Conservation (phyloP, 2,888 invertebrate species). For the Diloba caeruleocephala region DNA sequence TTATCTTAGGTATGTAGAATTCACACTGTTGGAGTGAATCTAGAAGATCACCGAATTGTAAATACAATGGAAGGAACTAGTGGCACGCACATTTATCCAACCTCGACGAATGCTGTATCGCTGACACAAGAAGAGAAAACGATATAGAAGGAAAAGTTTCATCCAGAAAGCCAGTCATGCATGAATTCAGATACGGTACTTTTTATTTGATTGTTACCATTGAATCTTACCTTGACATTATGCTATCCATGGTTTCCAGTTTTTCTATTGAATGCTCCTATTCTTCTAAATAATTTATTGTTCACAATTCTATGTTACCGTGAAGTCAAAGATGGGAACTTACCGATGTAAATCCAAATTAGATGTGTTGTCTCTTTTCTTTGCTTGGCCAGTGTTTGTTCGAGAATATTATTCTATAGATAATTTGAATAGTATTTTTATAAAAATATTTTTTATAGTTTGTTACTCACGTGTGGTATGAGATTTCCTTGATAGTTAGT, state of each 20-base stretch:
- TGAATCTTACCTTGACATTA: conserved; percentile 31
- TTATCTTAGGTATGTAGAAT: too few species aligned
- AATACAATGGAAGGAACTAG: conserved; percentile 33
- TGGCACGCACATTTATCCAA: too few species aligned
- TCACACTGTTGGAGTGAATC: too few species aligned
- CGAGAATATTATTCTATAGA: too few species aligned
- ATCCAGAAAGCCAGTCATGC: neutral
- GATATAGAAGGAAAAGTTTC: neutral
- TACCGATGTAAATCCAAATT: too few species aligned
- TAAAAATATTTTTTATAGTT: too few species aligned
- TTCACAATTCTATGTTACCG: conserved; percentile 23
- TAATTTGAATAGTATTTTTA: too few species aligned
- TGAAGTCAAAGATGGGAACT: conserved; percentile 21
- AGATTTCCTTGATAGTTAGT: too few species aligned
- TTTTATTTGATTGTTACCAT: neutral
- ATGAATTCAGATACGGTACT: neutral
- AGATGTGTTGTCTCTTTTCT: too few species aligned
- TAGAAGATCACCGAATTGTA: conserved; percentile 15
- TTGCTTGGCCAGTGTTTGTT: too few species aligned
- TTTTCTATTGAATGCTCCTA: neutral
- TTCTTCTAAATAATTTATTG: conserved; percentile 3
- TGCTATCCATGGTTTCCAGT: neutral
- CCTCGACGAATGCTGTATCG: too few species aligned
- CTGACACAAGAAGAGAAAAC: neutral
- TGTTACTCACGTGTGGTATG: too few species aligned